phyloP scores from a whole-genome alignment of 1,140 invertebrate species.

The Heliconius himera region DNA sequence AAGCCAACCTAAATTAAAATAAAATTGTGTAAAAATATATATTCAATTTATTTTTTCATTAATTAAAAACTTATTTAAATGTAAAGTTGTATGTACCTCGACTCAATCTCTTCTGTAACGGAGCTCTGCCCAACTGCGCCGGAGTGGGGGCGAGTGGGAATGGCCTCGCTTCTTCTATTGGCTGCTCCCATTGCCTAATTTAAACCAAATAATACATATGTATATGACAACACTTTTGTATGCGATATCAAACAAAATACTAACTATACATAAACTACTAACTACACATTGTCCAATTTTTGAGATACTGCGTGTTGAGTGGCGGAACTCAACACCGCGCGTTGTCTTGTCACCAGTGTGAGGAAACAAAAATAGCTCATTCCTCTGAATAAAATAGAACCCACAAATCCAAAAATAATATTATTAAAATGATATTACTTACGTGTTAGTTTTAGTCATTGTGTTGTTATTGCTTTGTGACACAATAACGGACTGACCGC shows the following conservation, averaged over 20 bases:
- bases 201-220: neutral
- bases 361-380: neutral
- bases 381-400: too few relatives aligned
- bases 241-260: too few relatives aligned
- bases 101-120: conserved; percentile 91
- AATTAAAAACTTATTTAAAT: neutral
- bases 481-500: conserved; percentile 76
- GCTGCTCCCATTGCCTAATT: conserved; percentile 64
- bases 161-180: conserved; percentile 66
- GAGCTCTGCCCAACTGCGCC: conserved; percentile 93
- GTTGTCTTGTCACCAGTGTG: neutral
- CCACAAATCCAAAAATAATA: neutral
- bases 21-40: too few relatives aligned
- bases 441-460: conserved; percentile 50
- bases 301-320: too few relatives aligned
- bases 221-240: neutral
- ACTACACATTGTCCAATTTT: too few relatives aligned
- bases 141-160: conserved; percentile 96
- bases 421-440: conserved; percentile 42
- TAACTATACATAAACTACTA: too few relatives aligned
- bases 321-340: neutral
- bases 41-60: neutral
- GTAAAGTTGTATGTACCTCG: conserved; percentile 80
- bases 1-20: too few relatives aligned
- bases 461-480: conserved; percentile 64